A percentile compares a stretch with the other conserved stretches of the same genome.
Conservation (phyloP, 2,113 vertebrate species). For the Donacobius atricapilla region DNA sequence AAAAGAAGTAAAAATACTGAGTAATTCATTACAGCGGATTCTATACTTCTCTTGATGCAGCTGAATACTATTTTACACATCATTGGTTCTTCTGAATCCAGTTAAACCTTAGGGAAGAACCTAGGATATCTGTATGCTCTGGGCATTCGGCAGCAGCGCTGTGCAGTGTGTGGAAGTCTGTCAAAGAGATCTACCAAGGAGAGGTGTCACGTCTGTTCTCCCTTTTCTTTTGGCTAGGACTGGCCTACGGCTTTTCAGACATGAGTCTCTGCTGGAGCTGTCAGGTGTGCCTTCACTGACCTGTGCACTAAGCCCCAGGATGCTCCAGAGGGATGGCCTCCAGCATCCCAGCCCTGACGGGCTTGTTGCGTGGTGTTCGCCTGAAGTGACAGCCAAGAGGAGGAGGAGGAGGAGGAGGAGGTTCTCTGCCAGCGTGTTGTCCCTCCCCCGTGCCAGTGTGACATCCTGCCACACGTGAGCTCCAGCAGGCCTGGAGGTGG, state of each 20-base stretch:
- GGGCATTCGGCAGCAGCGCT: neutral
- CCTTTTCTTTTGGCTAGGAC: neutral
- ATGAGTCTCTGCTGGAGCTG: neutral
- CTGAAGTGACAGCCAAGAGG: neutral
- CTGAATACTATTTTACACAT: neutral
- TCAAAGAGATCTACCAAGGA: neutral
- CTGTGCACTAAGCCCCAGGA: neutral
- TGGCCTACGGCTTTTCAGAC: neutral
- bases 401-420: neutral
- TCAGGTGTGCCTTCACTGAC: neutral
- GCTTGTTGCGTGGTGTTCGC: too few species aligned
- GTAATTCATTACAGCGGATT: neutral
- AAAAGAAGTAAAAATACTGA: neutral
- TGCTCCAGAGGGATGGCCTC: neutral
- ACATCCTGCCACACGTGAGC: accelerated
- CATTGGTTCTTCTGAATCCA: neutral
- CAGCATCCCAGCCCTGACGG: neutral
- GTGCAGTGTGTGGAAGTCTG: neutral
- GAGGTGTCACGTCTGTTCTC: neutral
- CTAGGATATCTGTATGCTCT: neutral
- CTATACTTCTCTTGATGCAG: neutral
- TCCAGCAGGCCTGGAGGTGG: neutral
- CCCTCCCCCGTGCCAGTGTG: neutral
- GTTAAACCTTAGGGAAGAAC: neutral
- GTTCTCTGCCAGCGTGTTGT: neutral